These are phyloP conservation scores for Clusia tigrina DNA, from an alignment of 2,888 invertebrate genomes.

Conservation along the genomic window DNA sequence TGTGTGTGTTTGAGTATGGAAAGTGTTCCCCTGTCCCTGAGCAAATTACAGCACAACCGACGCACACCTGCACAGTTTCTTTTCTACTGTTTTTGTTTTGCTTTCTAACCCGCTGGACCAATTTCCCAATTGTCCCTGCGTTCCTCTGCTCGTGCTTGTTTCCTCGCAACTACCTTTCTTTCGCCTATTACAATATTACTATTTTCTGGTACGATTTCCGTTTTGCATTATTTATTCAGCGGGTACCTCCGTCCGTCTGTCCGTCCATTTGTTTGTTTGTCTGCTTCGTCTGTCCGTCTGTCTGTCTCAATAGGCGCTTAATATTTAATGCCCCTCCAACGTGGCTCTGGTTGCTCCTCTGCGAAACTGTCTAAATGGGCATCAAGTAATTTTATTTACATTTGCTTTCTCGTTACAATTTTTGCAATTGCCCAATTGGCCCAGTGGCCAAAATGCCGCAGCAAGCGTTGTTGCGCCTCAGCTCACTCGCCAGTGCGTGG, in stretches of 20 bases:
- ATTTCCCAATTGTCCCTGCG: background rate
- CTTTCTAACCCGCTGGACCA: background rate
- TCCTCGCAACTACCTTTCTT: background rate
- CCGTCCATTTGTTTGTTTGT: background rate
- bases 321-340: slow-evolving; percentile 3
- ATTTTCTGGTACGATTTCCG: background rate
- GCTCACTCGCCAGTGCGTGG: background rate
- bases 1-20: too few species aligned
- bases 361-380: background rate
- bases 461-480: background rate
- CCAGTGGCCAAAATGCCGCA: background rate
- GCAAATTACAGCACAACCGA: background rate
- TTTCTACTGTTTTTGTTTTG: background rate
- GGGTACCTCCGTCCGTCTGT: background rate
- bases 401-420: background rate
- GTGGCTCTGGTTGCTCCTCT: background rate
- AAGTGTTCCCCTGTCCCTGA: too few species aligned
- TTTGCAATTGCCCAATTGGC: background rate
- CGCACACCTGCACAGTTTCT: background rate
- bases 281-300: background rate
- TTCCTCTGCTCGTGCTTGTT: background rate
- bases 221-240: background rate
- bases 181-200: background rate
- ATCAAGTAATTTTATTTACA: background rate
- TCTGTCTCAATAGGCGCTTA: slow-evolving; percentile 9